phyloP scores from a whole-genome alignment of 2,797 vertebrate genomes.

The Anguilla marmorata region DNA sequence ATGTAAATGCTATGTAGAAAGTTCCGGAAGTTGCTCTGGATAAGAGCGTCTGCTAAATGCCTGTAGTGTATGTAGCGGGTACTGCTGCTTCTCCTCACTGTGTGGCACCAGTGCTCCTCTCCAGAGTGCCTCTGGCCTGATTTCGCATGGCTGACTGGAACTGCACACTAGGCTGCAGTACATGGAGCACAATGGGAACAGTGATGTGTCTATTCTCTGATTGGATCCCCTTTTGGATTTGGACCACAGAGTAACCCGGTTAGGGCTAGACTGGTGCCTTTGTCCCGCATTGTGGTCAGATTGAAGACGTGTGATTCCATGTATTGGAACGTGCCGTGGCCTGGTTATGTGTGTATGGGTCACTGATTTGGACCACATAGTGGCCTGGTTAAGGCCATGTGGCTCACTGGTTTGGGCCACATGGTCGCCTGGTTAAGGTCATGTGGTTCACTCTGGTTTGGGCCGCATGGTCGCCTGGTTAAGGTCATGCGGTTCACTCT shows the following conservation, averaged over 20 bases:
- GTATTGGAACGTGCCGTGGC: not conserved
- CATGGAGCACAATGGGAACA: not conserved
- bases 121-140: not conserved
- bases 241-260: not conserved
- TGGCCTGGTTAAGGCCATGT: no score
- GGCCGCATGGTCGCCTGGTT: not conserved
- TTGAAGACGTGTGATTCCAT: not conserved
- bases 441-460: not conserved
- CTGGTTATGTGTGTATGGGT: not conserved
- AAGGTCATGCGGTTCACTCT: not conserved
- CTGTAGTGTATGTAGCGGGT: no score
- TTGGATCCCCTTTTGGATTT: not conserved
- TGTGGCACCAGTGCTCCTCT: not conserved
- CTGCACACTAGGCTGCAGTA: not conserved
- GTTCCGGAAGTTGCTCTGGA: no score
- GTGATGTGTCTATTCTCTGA: not conserved
- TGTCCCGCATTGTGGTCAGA: not conserved
- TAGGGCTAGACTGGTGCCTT: not conserved
- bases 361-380: not conserved
- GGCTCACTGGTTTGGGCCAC: not conserved
- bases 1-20: no score
- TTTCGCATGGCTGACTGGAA: not conserved
- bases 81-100: not conserved
- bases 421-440: not conserved
- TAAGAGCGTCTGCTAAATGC: no score